phyloP scores from a whole-genome alignment of 2,113 vertebrate genomes.

The Ptyas mucosa region DNA sequence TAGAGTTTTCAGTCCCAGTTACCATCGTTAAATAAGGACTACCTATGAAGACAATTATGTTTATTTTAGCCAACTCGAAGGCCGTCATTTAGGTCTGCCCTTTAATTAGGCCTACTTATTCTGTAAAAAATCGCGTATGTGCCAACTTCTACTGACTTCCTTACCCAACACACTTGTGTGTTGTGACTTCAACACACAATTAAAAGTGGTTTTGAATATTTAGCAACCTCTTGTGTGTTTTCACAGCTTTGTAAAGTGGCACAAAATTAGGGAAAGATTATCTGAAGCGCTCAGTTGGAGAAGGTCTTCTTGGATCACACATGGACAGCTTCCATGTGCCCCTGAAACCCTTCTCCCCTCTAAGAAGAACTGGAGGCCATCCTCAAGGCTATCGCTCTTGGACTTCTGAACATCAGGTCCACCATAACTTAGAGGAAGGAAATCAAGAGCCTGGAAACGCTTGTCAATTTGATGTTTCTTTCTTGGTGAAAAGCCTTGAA shows the following conservation, averaged over 20 bases:
- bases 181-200: no score
- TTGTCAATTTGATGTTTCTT: neutral
- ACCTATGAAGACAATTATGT: neutral
- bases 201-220: neutral
- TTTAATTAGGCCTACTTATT: neutral
- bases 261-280: neutral
- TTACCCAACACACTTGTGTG: no score
- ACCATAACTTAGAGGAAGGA: neutral
- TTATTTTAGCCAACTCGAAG: neutral
- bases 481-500: neutral
- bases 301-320: neutral
- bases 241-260: neutral
- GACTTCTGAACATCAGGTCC: neutral
- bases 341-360: neutral
- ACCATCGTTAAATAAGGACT: neutral
- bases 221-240: neutral
- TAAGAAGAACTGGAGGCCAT: neutral
- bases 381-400: neutral
- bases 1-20: neutral
- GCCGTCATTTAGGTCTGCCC: neutral
- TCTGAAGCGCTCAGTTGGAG: neutral
- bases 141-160: neutral
- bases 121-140: neutral
- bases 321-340: neutral
- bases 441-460: neutral